Evolutionary conservation across 1,140 invertebrate species (phyloP).

Genomic region (Cyclina sinensis): DNA sequence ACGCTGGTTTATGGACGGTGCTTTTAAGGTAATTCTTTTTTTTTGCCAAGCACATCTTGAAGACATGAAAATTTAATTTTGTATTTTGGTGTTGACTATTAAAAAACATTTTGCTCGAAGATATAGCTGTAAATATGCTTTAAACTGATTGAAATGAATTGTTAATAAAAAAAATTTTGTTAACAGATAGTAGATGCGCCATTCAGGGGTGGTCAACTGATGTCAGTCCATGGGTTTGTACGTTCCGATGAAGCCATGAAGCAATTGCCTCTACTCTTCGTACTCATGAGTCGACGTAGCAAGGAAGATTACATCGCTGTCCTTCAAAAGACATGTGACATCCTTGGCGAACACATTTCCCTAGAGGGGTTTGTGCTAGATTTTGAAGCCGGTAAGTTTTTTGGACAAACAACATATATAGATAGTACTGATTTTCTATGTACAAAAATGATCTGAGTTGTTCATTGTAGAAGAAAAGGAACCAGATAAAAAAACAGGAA

Average conservation of each 20-base stretch:
- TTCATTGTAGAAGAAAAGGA: not conserved
- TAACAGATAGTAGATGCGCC: conserved; percentile 42
- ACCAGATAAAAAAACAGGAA: not conserved
- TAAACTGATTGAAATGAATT: conserved; percentile 2
- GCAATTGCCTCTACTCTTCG: conserved; percentile 47
- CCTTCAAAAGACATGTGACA: not conserved
- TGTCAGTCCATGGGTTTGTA: conserved; percentile 55
- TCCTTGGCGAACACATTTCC: not conserved
- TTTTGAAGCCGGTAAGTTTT: conserved; percentile 59
- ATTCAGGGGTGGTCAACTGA: conserved; percentile 44
- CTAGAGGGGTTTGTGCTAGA: conserved; percentile 52
- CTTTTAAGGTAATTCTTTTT: conserved; percentile 45
- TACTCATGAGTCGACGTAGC: conserved; percentile 23
- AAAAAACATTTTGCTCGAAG: not conserved
- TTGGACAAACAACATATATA: not conserved
- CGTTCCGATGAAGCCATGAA: not conserved
- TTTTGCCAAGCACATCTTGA: not conserved
- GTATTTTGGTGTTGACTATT: not conserved
- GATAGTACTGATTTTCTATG: not conserved
- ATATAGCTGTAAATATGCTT: not conserved
- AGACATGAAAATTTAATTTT: too few relatives aligned
- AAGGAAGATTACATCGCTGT: conserved; percentile 46
- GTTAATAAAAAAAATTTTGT: not conserved
- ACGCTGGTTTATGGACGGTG: conserved; percentile 60
- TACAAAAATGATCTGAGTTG: not conserved